A percentile compares a stretch with the other conserved stretches of the same genome.
Evolutionary conservation across 2,888 invertebrate species (phyloP).

Genomic region (Artemia sp.): DNA sequence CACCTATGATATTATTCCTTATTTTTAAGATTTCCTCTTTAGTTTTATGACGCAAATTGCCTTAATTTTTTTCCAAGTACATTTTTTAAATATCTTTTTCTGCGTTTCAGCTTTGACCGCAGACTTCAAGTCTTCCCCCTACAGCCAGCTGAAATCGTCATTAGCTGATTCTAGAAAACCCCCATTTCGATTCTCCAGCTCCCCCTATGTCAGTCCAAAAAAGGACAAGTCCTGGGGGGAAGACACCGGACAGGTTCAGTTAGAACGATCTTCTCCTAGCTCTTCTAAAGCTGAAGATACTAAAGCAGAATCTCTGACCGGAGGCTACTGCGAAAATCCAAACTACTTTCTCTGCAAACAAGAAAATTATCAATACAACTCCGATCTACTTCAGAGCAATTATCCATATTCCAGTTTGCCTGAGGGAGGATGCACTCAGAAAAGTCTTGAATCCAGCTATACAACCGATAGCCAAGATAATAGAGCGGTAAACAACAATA

Average conservation of each 20-base stretch:
- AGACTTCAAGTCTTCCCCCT: background rate
- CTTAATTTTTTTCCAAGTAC: too few species aligned
- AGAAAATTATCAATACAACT: conserved; percentile 4
- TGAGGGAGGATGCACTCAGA: conserved; percentile 1
- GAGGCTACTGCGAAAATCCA: conserved; percentile 10
- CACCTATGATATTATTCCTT: too few species aligned
- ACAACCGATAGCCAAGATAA: background rate
- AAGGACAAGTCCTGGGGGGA: conserved; percentile 10
- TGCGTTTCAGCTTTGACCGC: background rate
- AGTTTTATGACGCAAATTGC: too few species aligned
- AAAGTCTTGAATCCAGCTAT: conserved; percentile 9
- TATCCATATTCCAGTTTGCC: conserved; percentile 5
- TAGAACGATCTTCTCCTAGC: background rate
- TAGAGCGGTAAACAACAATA: background rate
- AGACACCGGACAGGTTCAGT: background rate
- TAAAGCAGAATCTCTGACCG: background rate
- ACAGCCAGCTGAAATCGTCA: background rate
- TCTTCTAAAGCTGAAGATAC: background rate
- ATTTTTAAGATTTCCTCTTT: too few species aligned
- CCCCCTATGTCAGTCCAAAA: conserved; percentile 7
- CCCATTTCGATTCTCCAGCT: background rate
- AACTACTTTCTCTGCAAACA: conserved; percentile 12
- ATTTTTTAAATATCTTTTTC: background rate
- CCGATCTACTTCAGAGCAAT: conserved; percentile 12
- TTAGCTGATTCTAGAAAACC: background rate